Percentiles rank a stretch among this genome's conserved stretches.
These are phyloP conservation scores for Balearica regulorum DNA, from an alignment of 2,797 vertebrate species.

Conservation along the genomic window DNA sequence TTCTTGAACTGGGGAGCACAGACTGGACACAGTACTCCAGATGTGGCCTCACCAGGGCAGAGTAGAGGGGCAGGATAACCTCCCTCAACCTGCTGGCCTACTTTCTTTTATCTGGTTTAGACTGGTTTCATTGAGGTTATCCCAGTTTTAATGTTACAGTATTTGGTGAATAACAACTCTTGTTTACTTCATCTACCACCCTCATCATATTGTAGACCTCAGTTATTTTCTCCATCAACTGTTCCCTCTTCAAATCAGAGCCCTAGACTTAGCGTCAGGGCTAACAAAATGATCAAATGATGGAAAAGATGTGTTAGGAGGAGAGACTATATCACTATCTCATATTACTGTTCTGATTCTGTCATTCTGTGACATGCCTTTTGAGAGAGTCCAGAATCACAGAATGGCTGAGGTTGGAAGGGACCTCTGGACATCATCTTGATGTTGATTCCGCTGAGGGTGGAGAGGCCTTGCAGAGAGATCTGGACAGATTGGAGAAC, in stretches of 20 bases:
- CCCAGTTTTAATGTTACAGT: not conserved
- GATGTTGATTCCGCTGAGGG: too few species aligned
- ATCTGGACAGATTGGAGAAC: too few species aligned
- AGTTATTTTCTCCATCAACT: not conserved
- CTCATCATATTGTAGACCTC: not conserved
- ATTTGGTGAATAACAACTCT: not conserved
- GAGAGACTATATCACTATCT: not conserved
- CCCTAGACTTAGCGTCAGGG: not conserved
- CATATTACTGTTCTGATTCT: not conserved
- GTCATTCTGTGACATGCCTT: not conserved
- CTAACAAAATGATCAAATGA: not conserved
- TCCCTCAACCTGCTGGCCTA: not conserved
- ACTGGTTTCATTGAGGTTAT: not conserved
- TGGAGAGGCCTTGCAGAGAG: too few species aligned
- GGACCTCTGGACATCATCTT: not conserved
- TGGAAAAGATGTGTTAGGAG: not conserved
- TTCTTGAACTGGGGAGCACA: too few species aligned
- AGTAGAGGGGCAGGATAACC: too few species aligned
- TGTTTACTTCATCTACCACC: not conserved
- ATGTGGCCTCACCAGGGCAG: too few species aligned
- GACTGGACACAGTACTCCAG: too few species aligned
- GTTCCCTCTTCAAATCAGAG: not conserved
- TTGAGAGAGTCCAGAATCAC: not conserved
- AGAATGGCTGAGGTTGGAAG: not conserved
- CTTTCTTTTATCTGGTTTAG: not conserved